A percentile compares a stretch with the other conserved stretches of the same genome.
Evolutionary conservation across 2,888 invertebrate species (phyloP).

Genomic region (Platynereis dumerilii): DNA sequence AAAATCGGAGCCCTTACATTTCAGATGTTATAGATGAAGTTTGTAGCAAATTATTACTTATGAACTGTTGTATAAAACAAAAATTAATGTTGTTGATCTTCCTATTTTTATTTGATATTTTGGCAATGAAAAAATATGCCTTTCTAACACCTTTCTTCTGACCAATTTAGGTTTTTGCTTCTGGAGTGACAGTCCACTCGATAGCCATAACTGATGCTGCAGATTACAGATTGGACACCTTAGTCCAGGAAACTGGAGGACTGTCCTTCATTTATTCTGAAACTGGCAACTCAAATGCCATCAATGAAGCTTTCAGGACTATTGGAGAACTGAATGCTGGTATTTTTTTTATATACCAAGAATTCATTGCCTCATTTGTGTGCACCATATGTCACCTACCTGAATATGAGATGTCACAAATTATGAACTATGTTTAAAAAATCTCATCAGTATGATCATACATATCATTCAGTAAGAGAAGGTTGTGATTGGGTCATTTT

Average conservation of each 20-base stretch:
- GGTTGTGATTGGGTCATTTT: no score
- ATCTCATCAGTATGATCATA: no score
- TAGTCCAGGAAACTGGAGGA: constrained; percentile 41
- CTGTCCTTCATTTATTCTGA: constrained; percentile 35
- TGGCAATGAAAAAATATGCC: neutral
- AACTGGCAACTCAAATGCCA: constrained; percentile 30
- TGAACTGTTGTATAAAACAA: constrained; percentile 2
- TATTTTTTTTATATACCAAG: neutral
- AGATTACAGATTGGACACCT: constrained; percentile 30
- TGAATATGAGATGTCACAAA: no score
- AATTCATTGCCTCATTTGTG: no score
- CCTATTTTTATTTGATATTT: neutral
- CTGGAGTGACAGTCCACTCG: constrained; percentile 33
- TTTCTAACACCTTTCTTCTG: neutral
- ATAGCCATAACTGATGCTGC: constrained; percentile 39
- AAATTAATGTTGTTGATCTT: neutral
- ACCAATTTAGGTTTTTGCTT: constrained; percentile 34
- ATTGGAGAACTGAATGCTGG: constrained; percentile 27
- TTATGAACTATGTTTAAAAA: neutral
- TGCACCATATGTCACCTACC: no score
- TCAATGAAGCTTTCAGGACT: constrained; percentile 34
- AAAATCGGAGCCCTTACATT: constrained; percentile 20
- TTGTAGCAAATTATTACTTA: neutral
- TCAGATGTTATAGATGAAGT: constrained; percentile 16
- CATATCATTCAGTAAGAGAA: no score